Evolutionary conservation across 2,113 vertebrate genomes (phyloP), one percentile per base, ranked within the genome.

Genomic region (Ochotona princeps): DNA sequence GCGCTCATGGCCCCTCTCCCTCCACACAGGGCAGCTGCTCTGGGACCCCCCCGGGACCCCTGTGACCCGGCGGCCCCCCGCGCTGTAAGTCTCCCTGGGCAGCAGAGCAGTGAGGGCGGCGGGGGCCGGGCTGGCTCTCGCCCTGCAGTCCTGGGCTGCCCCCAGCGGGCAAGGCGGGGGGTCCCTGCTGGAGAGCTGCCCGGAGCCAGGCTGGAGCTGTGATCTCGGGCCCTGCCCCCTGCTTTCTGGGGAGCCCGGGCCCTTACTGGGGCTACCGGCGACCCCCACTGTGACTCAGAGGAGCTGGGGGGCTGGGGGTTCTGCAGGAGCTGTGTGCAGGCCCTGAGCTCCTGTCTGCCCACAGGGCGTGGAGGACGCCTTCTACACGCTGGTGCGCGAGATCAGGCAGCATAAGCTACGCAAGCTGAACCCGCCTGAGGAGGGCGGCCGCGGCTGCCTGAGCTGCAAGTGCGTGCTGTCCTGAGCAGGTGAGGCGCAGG

Each of bases 321-420:
- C 49, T 26, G 7, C 3, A n/a, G 49, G 79, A 2, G n/a, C 47
- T 15, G 12, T 7, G 38, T 3, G 38, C 38, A 44, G 38, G 25
- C 1, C 30, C 92, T 83, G 75, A 95, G 25, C 54, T 2, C 2
- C 25, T 14, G 0, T 28, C 88, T 93, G 95, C 81, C 81, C 89
- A 86, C 97, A 99, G 99, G 99, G 99, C 1, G 99, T 99, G 81
- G 99, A 99, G 96, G 99, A 99, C 2, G 99, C 99, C 18, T 99
- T 99, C 98, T 99, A 99, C 97, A 99, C 99, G 7, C 98, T 99
- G 97, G 99, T 99, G 89, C 98, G 99, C 30, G 99, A 99, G 98
- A 99, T 99, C 90, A 98, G 99, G 78, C 99, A 99, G 97, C 99
- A 99, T 95, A 99, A 99, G 93, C 96, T 99, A 94, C 98, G 99